phyloP scores from a whole-genome alignment of 2,888 invertebrate genomes.

The Lissonota sp. region DNA sequence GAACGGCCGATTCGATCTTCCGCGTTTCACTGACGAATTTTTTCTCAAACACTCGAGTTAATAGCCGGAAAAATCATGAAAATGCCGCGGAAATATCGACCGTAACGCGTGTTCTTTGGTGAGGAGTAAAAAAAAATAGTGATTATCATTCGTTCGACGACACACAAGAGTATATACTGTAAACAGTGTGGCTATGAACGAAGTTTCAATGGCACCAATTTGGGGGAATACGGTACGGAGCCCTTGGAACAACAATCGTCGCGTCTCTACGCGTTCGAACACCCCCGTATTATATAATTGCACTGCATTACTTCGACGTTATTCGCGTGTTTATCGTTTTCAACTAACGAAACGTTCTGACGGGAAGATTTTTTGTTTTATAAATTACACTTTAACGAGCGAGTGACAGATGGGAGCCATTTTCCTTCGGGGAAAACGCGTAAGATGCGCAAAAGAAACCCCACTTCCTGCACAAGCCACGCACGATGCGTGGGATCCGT shows the following conservation, averaged over 20 bases:
- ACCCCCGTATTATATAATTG: constrained; percentile 73
- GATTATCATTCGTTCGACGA: constrained; percentile 63
- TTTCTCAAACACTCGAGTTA: not conserved
- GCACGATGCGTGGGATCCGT: constrained; percentile 67
- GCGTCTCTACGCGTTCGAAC: constrained; percentile 59
- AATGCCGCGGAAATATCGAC: too few relatives aligned
- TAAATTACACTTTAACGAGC: constrained; percentile 70
- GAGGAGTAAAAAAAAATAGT: not conserved
- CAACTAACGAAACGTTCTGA: constrained; percentile 23
- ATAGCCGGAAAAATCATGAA: too few relatives aligned
- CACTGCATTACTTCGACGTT: constrained; percentile 67
- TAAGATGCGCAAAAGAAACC: constrained; percentile 76
- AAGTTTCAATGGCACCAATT: constrained; percentile 76
- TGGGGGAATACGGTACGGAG: constrained; percentile 60
- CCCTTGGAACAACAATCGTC: constrained; percentile 56
- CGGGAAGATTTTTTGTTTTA: constrained; percentile 50
- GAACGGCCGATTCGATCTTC: constrained; percentile 8
- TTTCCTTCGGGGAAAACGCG: constrained; percentile 78
- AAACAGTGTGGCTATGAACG: constrained; percentile 73
- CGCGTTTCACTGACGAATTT: constrained; percentile 11
- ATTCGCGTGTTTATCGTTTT: constrained; percentile 23
- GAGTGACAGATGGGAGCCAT: constrained; percentile 82
- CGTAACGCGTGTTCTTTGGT: too few relatives aligned
- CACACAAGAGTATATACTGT: constrained; percentile 70
- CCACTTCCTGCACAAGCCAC: constrained; percentile 72